Conservation (phyloP, 2,113 vertebrate species). For the Pedionomus torquatus region DNA sequence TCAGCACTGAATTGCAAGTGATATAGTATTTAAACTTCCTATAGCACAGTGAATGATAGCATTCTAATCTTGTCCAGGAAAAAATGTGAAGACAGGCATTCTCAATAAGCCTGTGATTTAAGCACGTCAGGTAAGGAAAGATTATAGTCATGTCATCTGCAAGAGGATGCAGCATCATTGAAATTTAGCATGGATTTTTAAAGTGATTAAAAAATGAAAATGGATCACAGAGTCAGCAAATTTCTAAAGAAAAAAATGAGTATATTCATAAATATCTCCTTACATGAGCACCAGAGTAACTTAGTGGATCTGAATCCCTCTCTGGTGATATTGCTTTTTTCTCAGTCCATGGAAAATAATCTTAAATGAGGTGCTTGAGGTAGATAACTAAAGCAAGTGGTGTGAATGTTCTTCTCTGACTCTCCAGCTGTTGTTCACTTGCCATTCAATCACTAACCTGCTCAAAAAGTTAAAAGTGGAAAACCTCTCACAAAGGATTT, state of each 20-base stretch:
- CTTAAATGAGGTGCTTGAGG: not conserved
- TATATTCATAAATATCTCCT: not conserved
- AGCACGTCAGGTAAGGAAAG: not conserved
- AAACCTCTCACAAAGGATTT: not conserved
- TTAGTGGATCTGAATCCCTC: not conserved
- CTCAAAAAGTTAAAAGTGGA: not conserved
- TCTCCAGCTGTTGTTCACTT: not conserved
- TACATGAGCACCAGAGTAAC: not conserved
- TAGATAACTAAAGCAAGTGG: not conserved
- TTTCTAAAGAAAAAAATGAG: not conserved
- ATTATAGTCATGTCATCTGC: not conserved
- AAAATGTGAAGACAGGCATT: not conserved
- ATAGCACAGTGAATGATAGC: not conserved
- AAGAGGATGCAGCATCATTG: not conserved
- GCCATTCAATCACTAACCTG: not conserved
- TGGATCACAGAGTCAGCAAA: not conserved
- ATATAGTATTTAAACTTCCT: conserved; percentile 48
- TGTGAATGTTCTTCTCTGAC: not conserved
- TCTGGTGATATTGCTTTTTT: not conserved
- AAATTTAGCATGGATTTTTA: conserved; percentile 4
- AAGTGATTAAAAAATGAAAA: conserved; percentile 5
- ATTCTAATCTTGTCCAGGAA: conserved; percentile 17
- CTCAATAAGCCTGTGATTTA: conserved; percentile 15
- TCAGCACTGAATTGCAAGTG: conserved; percentile 28
- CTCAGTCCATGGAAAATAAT: not conserved